phyloP scores from a whole-genome alignment of 2,797 vertebrate species.

The Pseudopleuronectes americanus region DNA sequence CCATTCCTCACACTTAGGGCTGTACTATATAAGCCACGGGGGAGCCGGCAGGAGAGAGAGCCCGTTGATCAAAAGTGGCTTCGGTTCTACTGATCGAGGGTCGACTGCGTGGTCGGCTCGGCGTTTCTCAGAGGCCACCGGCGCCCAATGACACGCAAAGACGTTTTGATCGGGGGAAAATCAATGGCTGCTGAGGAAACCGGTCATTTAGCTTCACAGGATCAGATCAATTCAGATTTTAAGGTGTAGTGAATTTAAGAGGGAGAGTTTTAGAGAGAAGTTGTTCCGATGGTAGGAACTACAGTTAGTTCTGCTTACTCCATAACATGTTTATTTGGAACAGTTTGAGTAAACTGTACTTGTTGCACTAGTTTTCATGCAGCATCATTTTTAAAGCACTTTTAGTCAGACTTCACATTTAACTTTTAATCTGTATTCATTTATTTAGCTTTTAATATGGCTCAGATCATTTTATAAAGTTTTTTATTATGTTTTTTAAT shows the following conservation, averaged over 20 bases:
- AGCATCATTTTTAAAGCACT: no score
- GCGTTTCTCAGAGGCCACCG: constrained; percentile 21
- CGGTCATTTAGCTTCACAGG: background rate
- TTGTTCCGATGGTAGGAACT: no score
- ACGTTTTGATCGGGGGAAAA: background rate
- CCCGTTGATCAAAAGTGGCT: constrained; percentile 54
- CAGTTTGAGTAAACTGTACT: background rate
- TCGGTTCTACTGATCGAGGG: constrained; percentile 33
- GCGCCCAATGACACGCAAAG: constrained; percentile 1
- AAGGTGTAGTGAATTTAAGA: no score
- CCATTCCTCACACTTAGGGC: constrained; percentile 75
- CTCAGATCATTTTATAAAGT: no score
- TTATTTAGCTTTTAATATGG: no score
- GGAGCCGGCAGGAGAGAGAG: constrained; percentile 59
- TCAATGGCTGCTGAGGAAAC: background rate
- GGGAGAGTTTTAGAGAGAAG: no score
- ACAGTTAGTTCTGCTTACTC: background rate
- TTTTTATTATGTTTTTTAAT: no score
- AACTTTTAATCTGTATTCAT: no score
- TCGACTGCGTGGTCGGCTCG: constrained; percentile 14
- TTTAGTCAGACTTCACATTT: no score
- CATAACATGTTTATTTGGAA: background rate
- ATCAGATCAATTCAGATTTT: background rate
- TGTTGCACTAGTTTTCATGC: background rate
- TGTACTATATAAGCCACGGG: constrained; percentile 57